Base-by-base conservation (phyloP, 2,113 vertebrate genomes). In the sheep (Ovis aries) region DNA sequence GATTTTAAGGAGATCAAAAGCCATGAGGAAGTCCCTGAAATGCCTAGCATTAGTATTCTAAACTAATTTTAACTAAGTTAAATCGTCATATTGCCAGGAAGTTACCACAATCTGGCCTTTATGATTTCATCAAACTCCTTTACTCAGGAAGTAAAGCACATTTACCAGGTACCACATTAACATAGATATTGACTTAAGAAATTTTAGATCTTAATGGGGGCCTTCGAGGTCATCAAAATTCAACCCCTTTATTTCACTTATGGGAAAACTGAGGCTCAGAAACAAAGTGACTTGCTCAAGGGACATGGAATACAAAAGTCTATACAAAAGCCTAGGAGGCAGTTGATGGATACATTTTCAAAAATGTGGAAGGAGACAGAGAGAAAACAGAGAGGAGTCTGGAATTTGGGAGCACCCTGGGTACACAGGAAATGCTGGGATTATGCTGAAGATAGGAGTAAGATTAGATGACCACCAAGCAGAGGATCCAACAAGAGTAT, bases 221-320 rank as follows among this genome's bases (percentile, higher is more conserved):
- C n/a, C 7, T 96, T 92, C 15, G 52, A 93, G 55, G 1, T 50
- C 11, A 77, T 64, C 33, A 81, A 40, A 86, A 31, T 93, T 82
- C 40, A 97, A 78, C 74, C 5, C 60, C 27, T 96, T 67, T 43
- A 94, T 94, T 96, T 94, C 87, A 85, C 33, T 96, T 83, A 48
- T 29, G 17, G 36, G 40, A 80, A 95, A 95, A 67, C 53, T 57
- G 43, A 97, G 25, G 31, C 36, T 36, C 78, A 88, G 14, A 94
- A 6, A 64, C 48, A 50, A 93, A 90, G 16, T 81, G n/a, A 96
- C 45, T 55, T 91, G n/a, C 4, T 93, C 16, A 82, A 93, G 36
- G 90, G 33, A 82, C 40, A 43, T 53, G n/a, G 45, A 85, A n/a
- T 88, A 92, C n/a, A 81, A 53, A 96, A 94, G 3, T 14, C 67